Base-by-base conservation (phyloP, 1,140 invertebrate genomes). In the Spodoptera frugiperda region DNA sequence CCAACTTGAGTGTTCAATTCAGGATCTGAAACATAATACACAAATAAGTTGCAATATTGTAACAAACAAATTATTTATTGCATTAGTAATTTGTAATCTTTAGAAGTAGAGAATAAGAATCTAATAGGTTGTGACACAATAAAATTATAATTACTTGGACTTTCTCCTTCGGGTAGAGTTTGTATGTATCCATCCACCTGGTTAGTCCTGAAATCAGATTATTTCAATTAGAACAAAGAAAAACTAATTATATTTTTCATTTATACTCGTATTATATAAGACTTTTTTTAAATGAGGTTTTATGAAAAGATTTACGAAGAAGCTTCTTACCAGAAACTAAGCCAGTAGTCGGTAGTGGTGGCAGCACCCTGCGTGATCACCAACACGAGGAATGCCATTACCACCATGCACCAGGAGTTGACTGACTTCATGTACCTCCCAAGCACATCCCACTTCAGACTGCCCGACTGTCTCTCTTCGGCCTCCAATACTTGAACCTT, bases 301-400 rank as follows among this genome's bases (percentile, higher is more conserved):
- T 25, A 2, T 25, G n/a, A n/a, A n/a, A n/a, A n/a, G n/a, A n/a
- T n/a, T n/a, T n/a, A n/a, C 2, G 5, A 39, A 39, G 33, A 39
- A 1, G 0, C 25, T 84, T 84, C 81, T 90, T 91, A 93, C 98
- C 97, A 98, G 74, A 95, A 96, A 78, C 96, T 96, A 0, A 98
- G 93, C 95, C 97, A 98, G 85, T 96, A 98, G 86, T 98, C 97
- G 5, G 95, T 95, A 0, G 95, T 95, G 76, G 96, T 97, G 46
- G 96, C 97, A 0, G 95, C 89, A 0, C 95, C 89, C 93, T 98
- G 97, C 0, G 97, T 96, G 0, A 97, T 14, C 0, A 97, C 14
- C 82, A 97, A 95, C 0, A 96, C 76, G 0, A 96, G 54, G 0
- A 96, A 57, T 19, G 98, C 94, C 0, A 96, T 76, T 0, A 94